Percentiles rank a stretch among this genome's conserved stretches.
These are phyloP conservation scores for Mormyrops boulengeri DNA, from an alignment of 2,797 vertebrate genomes.

Conservation along the genomic window DNA sequence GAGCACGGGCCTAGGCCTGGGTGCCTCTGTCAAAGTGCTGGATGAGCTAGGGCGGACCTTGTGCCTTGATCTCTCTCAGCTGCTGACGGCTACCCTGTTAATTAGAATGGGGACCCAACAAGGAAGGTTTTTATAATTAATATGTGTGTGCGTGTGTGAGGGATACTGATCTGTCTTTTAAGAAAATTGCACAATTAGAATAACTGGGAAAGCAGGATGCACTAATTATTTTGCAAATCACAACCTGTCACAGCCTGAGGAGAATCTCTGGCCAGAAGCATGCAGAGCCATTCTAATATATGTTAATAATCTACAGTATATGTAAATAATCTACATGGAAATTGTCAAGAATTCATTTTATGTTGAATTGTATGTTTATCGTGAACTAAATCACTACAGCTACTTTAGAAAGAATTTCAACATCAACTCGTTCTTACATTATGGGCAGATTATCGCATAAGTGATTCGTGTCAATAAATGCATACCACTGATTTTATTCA, in stretches of 20 bases:
- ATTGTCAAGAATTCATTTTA: background rate
- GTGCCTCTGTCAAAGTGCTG: background rate
- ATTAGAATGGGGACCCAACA: background rate
- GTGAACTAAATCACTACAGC: background rate
- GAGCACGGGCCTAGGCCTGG: background rate
- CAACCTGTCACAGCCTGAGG: background rate
- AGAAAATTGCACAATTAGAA: background rate
- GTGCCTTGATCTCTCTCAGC: background rate
- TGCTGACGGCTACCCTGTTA: background rate
- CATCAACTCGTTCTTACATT: background rate
- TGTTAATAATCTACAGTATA: background rate
- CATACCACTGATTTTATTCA: background rate
- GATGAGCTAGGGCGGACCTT: background rate
- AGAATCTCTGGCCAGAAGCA: background rate
- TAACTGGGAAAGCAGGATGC: background rate
- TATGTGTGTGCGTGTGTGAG: slow-evolving; percentile 29
- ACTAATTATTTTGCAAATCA: background rate
- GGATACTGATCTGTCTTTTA: slow-evolving; percentile 12
- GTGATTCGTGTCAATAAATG: slow-evolving; percentile 12
- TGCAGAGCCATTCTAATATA: background rate
- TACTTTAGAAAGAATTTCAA: background rate
- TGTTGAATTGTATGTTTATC: background rate
- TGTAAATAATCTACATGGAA: background rate
- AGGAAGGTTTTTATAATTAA: slow-evolving; percentile 22
- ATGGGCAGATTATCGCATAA: background rate